Evolutionary conservation across 1,140 invertebrate species (phyloP), one percentile per base, ranked within the genome.

Genomic region (Ditylenchus dipsaci): DNA sequence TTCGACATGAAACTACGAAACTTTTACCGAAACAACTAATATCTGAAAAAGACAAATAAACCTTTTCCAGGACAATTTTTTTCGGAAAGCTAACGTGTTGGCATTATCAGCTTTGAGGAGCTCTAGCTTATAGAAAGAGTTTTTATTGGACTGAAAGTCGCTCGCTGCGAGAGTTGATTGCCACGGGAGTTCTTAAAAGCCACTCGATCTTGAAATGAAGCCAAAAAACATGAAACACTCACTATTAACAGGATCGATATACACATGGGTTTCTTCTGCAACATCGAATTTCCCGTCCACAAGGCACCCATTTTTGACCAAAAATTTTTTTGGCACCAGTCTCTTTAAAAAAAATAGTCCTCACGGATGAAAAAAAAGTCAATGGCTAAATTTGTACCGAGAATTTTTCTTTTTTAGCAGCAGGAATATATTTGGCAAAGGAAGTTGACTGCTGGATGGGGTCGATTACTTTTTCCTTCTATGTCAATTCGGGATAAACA

Each of bases 91-190:
- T 8, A 19, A 53, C 49, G 3, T 26, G 23, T 53, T 53, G 15
- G 49, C n/a, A 9, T 65, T n/a, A 45, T 96, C 91, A 17, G 88
- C 82, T 82, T 94, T 88, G 17, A 97, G 84, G 42, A 96, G 83
- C 84, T 97, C 94, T 33, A 97, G 71, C 84, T 97, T 97, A 83
- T 98, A 97, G 83, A 87, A 98, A 5, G 91, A 93, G 84, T 98
- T 98, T n/a, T 64, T 60, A 9, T 69, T 69, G 1, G 27, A 19
- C 5, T 61, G 23, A 21, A 75, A 59, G 33, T 76, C 75, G 21
- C 69, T 56, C 9, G 29, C 26, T 17, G 49, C 63, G 17, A 75
- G 38, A 63, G 29, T 64, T 3, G 43, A 72, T 68, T 74, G 63
- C 72, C 71, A 73, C 23, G 69, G 71, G 33, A 29, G n/a, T 65